Base-by-base conservation (phyloP, 2,797 vertebrate species). In the Champsocephalus gunnari region DNA sequence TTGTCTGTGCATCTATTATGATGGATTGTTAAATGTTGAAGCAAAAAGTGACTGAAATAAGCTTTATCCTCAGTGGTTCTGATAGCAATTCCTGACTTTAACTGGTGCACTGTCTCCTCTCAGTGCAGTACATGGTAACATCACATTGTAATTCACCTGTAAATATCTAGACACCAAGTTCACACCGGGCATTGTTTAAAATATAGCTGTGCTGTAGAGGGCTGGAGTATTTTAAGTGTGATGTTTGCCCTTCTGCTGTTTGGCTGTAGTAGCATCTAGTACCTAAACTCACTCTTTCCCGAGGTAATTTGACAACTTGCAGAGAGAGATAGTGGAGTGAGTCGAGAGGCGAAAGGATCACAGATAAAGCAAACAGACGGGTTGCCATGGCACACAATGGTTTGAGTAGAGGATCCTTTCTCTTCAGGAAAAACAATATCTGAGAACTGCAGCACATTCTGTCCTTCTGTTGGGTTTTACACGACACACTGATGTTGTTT, bases 361-460 rank as follows among this genome's bases (percentile, higher is more conserved):
- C 4, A 9, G 49, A 65, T 73, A 81, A 79, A 84, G 75, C 68
- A 82, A 83, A 80, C 54, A 75, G 75, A 87, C 53, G 9, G 24
- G 84, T 90, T 91, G 82, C 89, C 77, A 82, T 89, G 89, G 64
- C 64, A 61, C 68, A 75, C 67, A 71, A 83, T 85, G 76, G 74
- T 83, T 73, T 12, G 59, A 69, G 68, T 12, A 49, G 41, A 80
- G 66, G 58, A 77, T 82, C 66, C 55, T 68, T 75, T 85, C 64
- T 79, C 81, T 80, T 76, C 53, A 50, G 62, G 54, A 82, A 85
- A 34, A 86, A 88, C 83, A 82, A 77, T 80, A 81, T 71, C 66
- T 80, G 70, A 80, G 79, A 41, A 66, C 57, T 51, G 54, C 58
- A 47, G 80, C 75, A 82, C 66, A 81, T 70, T 74, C 54, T 19